These are phyloP conservation scores for Archips xylosteana DNA, from an alignment of 2,888 invertebrate genomes.

Conservation along the genomic window DNA sequence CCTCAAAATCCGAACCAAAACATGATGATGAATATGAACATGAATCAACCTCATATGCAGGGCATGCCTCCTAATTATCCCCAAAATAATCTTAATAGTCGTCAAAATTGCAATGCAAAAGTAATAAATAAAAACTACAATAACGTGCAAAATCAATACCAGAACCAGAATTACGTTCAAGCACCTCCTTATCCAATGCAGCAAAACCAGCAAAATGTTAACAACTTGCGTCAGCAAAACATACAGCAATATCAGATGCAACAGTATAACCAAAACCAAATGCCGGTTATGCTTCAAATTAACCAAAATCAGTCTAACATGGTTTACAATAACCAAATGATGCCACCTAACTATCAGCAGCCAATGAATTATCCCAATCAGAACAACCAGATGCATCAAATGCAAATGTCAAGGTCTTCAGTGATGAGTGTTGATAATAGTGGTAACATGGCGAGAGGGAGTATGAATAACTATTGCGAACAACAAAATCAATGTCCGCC, in stretches of 20 bases:
- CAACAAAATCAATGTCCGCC: constrained; percentile 64
- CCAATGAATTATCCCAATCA: constrained; percentile 67
- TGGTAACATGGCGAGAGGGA: constrained; percentile 73
- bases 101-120: constrained; percentile 69
- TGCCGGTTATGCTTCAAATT: constrained; percentile 62
- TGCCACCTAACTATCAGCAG: constrained; percentile 65
- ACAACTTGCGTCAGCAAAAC: constrained; percentile 67
- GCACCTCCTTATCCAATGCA: constrained; percentile 66
- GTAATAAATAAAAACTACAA: constrained; percentile 66
- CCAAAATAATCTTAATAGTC: constrained; percentile 49
- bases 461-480: constrained; percentile 74
- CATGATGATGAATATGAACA: constrained; percentile 64
- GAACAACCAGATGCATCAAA: constrained; percentile 69
- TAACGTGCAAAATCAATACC: constrained; percentile 71
- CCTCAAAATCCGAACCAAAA: constrained; percentile 62
- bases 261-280: constrained; percentile 71
- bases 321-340: constrained; percentile 67
- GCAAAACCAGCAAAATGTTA: constrained; percentile 65
- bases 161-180: constrained; percentile 71
- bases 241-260: constrained; percentile 77
- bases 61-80: constrained; percentile 59
- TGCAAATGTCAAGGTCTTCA: constrained; percentile 80
- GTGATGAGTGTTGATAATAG: constrained; percentile 81
- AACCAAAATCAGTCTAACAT: constrained; percentile 63
- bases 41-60: constrained; percentile 61